Base-by-base conservation (phyloP, 2,113 vertebrate species). In the Colaptes auratus region DNA sequence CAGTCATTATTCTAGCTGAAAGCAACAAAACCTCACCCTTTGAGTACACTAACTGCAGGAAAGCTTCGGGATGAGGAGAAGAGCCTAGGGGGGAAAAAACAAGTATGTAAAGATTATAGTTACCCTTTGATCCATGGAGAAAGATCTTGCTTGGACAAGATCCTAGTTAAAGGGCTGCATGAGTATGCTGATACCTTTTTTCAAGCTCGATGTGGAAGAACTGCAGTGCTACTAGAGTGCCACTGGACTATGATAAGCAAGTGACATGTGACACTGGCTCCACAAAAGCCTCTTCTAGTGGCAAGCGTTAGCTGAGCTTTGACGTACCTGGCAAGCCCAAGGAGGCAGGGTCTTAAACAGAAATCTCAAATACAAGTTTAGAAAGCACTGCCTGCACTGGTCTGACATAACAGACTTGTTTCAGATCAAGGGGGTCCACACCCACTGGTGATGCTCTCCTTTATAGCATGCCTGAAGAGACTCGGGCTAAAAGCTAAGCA, bases 1-100 rank as follows among this genome's bases (percentile, higher is more conserved):
- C 42, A 73, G 58, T 60, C 78, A 73, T 92, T 82, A 80, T 88
- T 73, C 60, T 33, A 86, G 18, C 35, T 85, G 88, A 96, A 96
- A 89, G 59, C 59, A 79, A 85, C 8, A 44, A 66, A 78, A 66
- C 0, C 0, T 66, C 79, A 80, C 21, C 7, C 75, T 79, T 74
- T 72, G 70, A 87, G 71, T 73, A 58, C 27, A 60, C 23, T 33
- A 89, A 82, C 82, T 70, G n/a, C 67, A 73, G n/a, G 59, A 95
- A 92, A 73, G 59, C 78, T 76, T 63, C 66, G n/a, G 66, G 66
- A 14, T 7, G 15, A 86, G 65, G 90, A 95, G 46, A 86, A 95
- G 92, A 89, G 65, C 56, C 11, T 0, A 1, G 27, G 44, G 31
- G 31, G 39, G 15, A 3, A 48, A 85, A 79, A 81, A 11, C 42